Base-by-base conservation (phyloP, 2,113 vertebrate species). In the Strix aluco region DNA sequence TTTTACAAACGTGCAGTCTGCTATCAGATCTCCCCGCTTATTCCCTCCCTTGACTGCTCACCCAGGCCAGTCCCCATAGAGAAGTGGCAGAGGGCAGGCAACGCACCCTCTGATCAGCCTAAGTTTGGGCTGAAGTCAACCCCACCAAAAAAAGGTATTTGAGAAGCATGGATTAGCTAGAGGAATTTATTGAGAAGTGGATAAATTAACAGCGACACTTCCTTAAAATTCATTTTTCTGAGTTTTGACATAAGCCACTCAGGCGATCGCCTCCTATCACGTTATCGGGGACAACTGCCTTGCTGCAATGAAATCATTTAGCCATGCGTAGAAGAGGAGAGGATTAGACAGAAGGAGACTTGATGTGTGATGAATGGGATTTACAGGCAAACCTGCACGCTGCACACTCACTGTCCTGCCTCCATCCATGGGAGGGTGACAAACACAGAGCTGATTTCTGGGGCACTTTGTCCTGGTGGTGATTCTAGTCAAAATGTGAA, bases 281-380 rank as follows among this genome's bases (percentile, higher is more conserved):
- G 1, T 88, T 95, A 92, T 88, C 46, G 1, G 88, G 71, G 55
- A 62, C 71, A 86, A 42, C 47, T 73, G 82, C 82, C 80, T 94
- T 4, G 87, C 87, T 93, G 92, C 54, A 69, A 34, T 38, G 82
- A 86, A 96, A 92, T 96, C 46, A 58, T 84, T 86, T 89, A 94
- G 94, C 75, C 83, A 78, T 2, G 63, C 19, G 2, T 88, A 75
- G 88, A 74, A 77, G 72, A 78, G 36, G 75, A 73, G 86, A 71
- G 67, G 91, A 96, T 97, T 94, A 92, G 72, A 47, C 7, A 73
- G 92, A 70, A 75, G 85, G 55, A 7, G 42, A 32, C 51, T 72
- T 52, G 42, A 21, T 49, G 63, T 57, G 51, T 94, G 92, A 20
- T 90, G 79, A 94, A 90, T 84, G 80, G 86, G 94, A 94, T 94